phyloP scores from a whole-genome alignment of 1,140 invertebrate genomes.

The Meteorus sp. region DNA sequence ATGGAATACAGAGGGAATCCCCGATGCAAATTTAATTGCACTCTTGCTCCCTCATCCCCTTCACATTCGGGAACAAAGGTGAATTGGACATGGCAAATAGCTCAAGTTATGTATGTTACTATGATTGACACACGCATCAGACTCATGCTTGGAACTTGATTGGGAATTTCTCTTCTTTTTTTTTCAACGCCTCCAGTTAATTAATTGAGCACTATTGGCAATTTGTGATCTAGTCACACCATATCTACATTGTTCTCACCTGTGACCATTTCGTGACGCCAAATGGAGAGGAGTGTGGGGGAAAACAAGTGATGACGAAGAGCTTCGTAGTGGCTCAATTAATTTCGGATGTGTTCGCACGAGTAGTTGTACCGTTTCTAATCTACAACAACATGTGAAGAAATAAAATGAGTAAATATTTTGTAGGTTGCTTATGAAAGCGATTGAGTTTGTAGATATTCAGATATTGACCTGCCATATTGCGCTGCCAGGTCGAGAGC shows the following conservation, averaged over 20 bases:
- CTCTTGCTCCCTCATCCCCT: neutral
- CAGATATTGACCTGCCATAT: conserved; percentile 73
- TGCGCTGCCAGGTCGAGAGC: conserved; percentile 93
- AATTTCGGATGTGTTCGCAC: conserved; percentile 79
- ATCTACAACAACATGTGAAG: conserved; percentile 66
- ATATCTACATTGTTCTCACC: conserved; percentile 66
- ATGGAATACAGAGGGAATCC: too few relatives aligned
- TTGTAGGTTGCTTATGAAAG: too few relatives aligned
- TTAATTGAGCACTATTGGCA: too few relatives aligned
- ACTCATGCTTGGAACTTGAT: too few relatives aligned
- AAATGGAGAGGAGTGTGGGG: conserved; percentile 90
- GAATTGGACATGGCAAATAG: neutral
- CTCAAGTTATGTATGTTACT: too few relatives aligned
- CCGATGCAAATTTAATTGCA: neutral
- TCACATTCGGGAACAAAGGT: too few relatives aligned
- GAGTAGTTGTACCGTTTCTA: conserved; percentile 86
- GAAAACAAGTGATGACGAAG: conserved; percentile 65
- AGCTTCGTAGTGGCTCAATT: conserved; percentile 68
- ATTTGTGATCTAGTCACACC: too few relatives aligned
- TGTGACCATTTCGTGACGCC: conserved; percentile 91
- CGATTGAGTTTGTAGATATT: conserved; percentile 15
- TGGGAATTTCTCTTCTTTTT: too few relatives aligned
- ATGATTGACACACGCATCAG: too few relatives aligned
- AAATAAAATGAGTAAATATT: too few relatives aligned
- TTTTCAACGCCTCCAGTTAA: too few relatives aligned